Evolutionary conservation across 2,113 vertebrate species (phyloP), one percentile per base, ranked within the genome.

Genomic region (Ailuropoda melanoleuca): DNA sequence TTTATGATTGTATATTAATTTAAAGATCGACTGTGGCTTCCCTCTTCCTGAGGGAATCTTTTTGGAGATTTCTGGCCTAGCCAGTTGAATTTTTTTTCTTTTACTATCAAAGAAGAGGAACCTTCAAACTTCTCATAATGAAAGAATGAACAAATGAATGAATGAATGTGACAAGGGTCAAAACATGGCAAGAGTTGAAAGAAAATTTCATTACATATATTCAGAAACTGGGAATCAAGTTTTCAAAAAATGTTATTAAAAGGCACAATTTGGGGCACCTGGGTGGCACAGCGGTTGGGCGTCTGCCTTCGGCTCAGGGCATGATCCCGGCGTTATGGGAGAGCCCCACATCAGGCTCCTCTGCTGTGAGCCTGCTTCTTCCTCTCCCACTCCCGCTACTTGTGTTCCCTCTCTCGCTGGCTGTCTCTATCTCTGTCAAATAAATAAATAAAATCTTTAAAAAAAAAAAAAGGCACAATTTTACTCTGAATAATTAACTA

Each of bases 131-230:
- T 98, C 75, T 97, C 78, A 88, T 97, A 92, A 31, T 31, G 98
- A 97, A 98, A 98, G 90, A 97, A 94, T 95, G 93, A 58, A 7
- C 68, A 60, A 91, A 93, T 77, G 96, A 93, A 82, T 37, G 97
- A 98, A 95, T 96, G 97, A 97, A 95, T 92, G 80, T 90, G 94
- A 88, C 88, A 97, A 93, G 86, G 97, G 90, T 98, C 94, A 98
- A 92, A 98, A 98, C 96, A 97, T 98, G 98, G 97, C 83, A 43
- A 85, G 96, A 98, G 93, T 98, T 98, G 97, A 97, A 95, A 98
- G 86, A 88, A 78, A 97, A 50, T 96, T 96, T 91, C 88, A 90
- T 97, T 95, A 86, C 77, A 74, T 77, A 56, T 74, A 43, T 60
- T 82, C 14, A 39, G 48, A 97, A 77, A 74, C 93, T 98, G 93